Conservation (phyloP, 2,888 invertebrate genomes). For the Cheilosia urbana region DNA sequence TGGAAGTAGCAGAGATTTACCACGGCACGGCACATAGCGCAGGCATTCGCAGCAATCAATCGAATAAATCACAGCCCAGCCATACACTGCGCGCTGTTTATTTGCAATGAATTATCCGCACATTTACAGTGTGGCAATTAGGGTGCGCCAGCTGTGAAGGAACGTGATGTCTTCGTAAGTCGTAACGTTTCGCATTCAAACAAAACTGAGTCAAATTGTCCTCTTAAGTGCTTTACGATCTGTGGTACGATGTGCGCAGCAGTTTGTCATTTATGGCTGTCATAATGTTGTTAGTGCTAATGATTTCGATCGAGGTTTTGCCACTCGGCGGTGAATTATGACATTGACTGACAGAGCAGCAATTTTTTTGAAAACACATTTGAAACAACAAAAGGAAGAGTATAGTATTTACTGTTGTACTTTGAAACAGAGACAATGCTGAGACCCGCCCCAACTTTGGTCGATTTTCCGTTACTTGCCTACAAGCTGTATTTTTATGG, state of each 20-base stretch:
- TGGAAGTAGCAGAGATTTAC: conserved; percentile 16
- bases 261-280: conserved; percentile 25
- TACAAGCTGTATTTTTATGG: too few relatives aligned
- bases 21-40: not conserved
- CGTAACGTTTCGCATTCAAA: conserved; percentile 3
- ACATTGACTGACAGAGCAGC: too few relatives aligned
- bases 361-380: too few relatives aligned
- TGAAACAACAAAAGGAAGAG: too few relatives aligned
- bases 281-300: not conserved
- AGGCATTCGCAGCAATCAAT: conserved; percentile 34
- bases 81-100: not conserved
- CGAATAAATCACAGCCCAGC: conserved; percentile 53
- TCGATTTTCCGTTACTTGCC: too few relatives aligned
- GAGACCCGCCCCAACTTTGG: too few relatives aligned
- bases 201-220: conserved; percentile 12
- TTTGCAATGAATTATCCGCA: conserved; percentile 26
- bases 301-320: too few relatives aligned
- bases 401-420: too few relatives aligned
- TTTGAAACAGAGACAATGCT: too few relatives aligned
- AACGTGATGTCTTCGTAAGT: conserved; percentile 29
- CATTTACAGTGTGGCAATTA: conserved; percentile 53
- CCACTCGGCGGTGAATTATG: too few relatives aligned
- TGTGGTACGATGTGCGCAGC: conserved; percentile 9
- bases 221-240: conserved; percentile 34
- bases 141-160: conserved; percentile 25